These are phyloP conservation scores for Drosophila lacertosa DNA, from an alignment of 1,140 invertebrate species.

Conservation along the genomic window DNA sequence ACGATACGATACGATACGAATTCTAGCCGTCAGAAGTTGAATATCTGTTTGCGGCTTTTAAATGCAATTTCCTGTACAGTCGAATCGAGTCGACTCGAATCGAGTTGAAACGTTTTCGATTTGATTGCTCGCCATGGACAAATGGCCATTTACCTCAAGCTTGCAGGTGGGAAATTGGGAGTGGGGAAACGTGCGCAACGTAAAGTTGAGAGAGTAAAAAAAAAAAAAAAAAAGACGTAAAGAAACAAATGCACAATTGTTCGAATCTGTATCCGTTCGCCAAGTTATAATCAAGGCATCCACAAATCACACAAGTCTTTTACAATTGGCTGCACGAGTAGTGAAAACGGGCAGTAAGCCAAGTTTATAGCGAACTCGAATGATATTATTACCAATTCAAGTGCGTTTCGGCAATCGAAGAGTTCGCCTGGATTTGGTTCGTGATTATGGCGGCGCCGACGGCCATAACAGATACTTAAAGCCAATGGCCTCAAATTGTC, in stretches of 20 bases:
- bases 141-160: slow-evolving; percentile 49
- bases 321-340: slow-evolving; percentile 51
- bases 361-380: slow-evolving; percentile 56
- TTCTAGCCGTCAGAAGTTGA: slow-evolving; percentile 19
- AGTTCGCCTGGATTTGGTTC: slow-evolving; percentile 22
- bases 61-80: slow-evolving; percentile 79
- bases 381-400: slow-evolving; percentile 75
- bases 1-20: too few relatives aligned
- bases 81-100: too few relatives aligned
- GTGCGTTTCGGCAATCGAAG: slow-evolving; percentile 58
- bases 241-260: slow-evolving; percentile 38
- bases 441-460: slow-evolving; percentile 43
- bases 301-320: slow-evolving; percentile 65
- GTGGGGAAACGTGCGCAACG: slow-evolving; percentile 51
- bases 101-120: slow-evolving; percentile 58
- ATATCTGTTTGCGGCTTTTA: slow-evolving; percentile 37
- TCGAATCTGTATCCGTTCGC: slow-evolving; percentile 53
- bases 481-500: slow-evolving; percentile 16
- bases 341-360: slow-evolving; percentile 15
- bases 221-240: too few relatives aligned
- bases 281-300: slow-evolving; percentile 66
- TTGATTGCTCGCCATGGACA: slow-evolving; percentile 53
- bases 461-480: slow-evolving; percentile 12
- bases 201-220: too few relatives aligned
- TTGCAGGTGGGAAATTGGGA: slow-evolving; percentile 19